Evolutionary conservation across 53 echinoderm and acorn worm genomes (phyloP).

Genomic region (Arbacia lixula): DNA sequence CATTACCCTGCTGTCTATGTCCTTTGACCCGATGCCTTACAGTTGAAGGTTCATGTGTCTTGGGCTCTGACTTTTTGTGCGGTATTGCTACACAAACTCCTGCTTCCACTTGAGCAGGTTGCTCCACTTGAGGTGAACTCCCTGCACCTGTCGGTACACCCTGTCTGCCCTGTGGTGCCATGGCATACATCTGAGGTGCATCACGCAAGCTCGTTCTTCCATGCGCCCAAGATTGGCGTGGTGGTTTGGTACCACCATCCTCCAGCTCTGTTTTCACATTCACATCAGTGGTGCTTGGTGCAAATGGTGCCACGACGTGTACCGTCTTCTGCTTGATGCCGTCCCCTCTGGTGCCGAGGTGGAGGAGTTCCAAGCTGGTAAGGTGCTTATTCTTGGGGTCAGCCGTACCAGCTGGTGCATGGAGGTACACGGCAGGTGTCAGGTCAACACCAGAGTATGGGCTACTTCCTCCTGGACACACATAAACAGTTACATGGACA

Average conservation of each 20-base stretch:
- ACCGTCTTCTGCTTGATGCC: conserved; percentile 15
- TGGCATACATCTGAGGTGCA: neutral
- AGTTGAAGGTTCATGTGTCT: too few species aligned
- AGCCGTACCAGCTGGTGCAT: neutral
- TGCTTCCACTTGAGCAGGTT: neutral
- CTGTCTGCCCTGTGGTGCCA: neutral
- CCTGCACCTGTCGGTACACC: neutral
- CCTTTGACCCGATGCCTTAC: too few species aligned
- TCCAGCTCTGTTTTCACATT: conserved; percentile 3
- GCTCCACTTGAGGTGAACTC: neutral
- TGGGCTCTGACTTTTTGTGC: too few species aligned
- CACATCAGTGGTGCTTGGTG: neutral
- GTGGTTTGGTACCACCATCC: neutral
- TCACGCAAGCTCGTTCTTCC: neutral
- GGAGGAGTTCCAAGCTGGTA: conserved; percentile 24
- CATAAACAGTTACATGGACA: too few species aligned
- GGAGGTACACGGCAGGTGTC: conserved; percentile 27
- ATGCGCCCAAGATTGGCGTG: neutral
- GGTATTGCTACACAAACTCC: too few species aligned
- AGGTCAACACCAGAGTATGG: conserved; percentile 8
- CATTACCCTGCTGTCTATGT: too few species aligned
- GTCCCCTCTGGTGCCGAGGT: conserved; percentile 1
- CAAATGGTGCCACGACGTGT: conserved; percentile 26
- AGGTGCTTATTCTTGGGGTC: conserved; percentile 25
- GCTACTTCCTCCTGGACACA: conserved; percentile 18